phyloP scores from a whole-genome alignment of 1,140 invertebrate species.

The Brevipalpus yothersi region DNA sequence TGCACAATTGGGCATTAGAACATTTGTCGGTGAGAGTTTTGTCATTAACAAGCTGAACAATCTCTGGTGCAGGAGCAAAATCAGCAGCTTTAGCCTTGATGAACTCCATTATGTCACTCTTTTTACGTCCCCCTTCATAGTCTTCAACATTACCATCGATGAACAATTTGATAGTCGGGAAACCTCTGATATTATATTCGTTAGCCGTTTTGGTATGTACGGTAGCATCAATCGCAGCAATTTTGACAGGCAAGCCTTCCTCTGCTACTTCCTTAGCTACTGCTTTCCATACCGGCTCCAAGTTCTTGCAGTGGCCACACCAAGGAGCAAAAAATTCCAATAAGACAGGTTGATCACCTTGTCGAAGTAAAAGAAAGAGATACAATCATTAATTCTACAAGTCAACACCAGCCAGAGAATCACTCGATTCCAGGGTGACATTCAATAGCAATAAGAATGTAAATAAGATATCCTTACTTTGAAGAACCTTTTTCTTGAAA shows the following conservation, averaged over 20 bases:
- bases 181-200: conserved; percentile 47
- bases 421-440: background rate
- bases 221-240: conserved; percentile 90
- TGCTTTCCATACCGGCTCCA: conserved; percentile 78
- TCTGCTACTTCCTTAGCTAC: conserved; percentile 84
- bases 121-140: conserved; percentile 62
- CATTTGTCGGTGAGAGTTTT: conserved; percentile 43
- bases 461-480: background rate
- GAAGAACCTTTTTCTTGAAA: conserved; percentile 43
- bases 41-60: conserved; percentile 30
- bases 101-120: conserved; percentile 70
- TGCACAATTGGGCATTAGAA: conserved; percentile 63
- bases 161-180: conserved; percentile 94
- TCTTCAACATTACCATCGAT: conserved; percentile 41
- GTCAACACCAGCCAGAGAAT: too few species aligned
- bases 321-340: conserved; percentile 94
- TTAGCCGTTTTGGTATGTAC: conserved; percentile 48
- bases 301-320: conserved; percentile 74
- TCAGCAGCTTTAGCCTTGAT: conserved; percentile 50
- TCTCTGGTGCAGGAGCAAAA: conserved; percentile 65
- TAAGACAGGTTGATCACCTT: conserved; percentile 20
- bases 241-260: conserved; percentile 51
- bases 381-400: background rate
- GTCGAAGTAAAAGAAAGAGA: background rate
- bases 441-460: background rate